phyloP scores from a whole-genome alignment of 2,797 vertebrate species.

The Streptopelia turtur region DNA sequence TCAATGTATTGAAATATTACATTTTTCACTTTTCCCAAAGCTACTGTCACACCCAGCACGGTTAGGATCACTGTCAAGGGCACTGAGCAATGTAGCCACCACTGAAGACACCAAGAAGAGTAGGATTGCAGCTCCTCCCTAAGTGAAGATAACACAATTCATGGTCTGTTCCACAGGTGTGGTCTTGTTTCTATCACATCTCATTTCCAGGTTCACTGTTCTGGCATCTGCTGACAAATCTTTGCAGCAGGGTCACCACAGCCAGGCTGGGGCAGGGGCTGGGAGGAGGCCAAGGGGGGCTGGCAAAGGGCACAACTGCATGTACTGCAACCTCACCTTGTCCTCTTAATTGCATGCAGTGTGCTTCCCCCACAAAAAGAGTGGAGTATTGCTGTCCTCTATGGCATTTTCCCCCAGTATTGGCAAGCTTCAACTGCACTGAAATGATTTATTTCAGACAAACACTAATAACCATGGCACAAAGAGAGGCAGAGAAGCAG shows the following conservation, averaged over 20 bases:
- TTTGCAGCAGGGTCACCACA: neutral
- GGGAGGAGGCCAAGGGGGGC: too few relatives aligned
- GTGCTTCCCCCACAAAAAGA: neutral
- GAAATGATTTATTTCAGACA: neutral
- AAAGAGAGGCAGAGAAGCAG: neutral
- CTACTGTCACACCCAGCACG: neutral
- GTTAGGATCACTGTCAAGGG: neutral
- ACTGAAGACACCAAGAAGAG: neutral
- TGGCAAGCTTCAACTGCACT: neutral
- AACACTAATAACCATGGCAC: neutral
- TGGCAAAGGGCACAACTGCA: neutral
- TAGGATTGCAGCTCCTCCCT: neutral
- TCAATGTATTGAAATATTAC: neutral
- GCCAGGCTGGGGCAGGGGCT: neutral
- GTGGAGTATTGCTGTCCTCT: neutral
- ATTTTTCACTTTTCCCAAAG: neutral
- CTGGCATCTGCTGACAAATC: neutral
- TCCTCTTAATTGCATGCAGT: neutral
- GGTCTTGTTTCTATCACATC: neutral
- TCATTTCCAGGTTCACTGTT: neutral
- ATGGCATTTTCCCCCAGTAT: rapidly evolving
- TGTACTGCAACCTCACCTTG: neutral
- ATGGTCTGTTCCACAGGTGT: neutral
- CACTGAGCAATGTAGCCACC: neutral
- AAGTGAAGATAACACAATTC: neutral